Percentiles rank a stretch among this genome's conserved stretches.
Conservation (phyloP, 2,888 invertebrate species). For the Morinoia aosen region DNA sequence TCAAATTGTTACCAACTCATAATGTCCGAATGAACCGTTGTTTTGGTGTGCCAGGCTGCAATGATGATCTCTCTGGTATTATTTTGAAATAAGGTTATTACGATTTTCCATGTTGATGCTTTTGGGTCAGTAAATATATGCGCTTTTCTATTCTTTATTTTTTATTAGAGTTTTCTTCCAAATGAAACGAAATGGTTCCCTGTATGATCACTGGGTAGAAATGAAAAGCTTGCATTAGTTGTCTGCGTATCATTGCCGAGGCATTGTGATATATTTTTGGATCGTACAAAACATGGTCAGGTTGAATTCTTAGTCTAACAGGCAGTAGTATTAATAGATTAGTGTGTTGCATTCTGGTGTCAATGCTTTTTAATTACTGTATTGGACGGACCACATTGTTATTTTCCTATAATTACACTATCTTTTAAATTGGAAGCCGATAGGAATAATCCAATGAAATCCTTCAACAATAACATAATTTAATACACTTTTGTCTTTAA, state of each 20-base stretch:
- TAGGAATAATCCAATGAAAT: not conserved
- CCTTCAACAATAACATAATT: no score
- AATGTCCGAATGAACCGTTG: not conserved
- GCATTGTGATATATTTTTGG: not conserved
- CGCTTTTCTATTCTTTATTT: not conserved
- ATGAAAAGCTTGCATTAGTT: not conserved
- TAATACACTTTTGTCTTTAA: no score
- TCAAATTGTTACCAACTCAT: not conserved
- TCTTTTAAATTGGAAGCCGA: not conserved
- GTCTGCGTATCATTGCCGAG: not conserved
- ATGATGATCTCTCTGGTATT: not conserved
- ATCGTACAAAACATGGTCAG: not conserved
- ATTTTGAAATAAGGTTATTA: not conserved
- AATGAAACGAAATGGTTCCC: not conserved
- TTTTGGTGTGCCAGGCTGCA: not conserved
- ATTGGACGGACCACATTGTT: not conserved
- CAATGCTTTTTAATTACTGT: not conserved
- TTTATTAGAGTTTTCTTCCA: not conserved
- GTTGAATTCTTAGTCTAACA: not conserved
- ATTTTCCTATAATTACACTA: not conserved
- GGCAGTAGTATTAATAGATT: not conserved
- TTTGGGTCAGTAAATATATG: not conserved
- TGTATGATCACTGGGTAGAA: not conserved
- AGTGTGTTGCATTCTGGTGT: not conserved
- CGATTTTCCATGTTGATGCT: not conserved